Base-by-base conservation (phyloP, 2,888 invertebrate species). In the Chrysolina haemoptera region DNA sequence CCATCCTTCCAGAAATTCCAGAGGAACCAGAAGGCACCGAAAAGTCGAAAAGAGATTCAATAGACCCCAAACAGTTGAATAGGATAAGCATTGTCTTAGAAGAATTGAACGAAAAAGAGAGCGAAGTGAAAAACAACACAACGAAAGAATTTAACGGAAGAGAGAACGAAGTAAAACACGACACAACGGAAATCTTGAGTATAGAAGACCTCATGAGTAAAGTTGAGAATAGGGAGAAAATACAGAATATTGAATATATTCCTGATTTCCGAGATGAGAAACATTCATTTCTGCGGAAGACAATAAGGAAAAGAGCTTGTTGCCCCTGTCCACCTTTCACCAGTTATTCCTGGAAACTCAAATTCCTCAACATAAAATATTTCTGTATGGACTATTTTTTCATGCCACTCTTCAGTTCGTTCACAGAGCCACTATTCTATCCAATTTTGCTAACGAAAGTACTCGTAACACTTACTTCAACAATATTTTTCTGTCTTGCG, bases 1-100 rank as follows among this genome's bases (percentile, higher is more conserved):
- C 78, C 41, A 82, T 83, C 50, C 75, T 84, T 62, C 83, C 84
- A 59, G 78, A 79, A 63, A 84, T 84, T 50, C 82, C 82, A 1
- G 84, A 81, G 73, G 81, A 80, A 70, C 82, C 80, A 71, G 83
- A 82, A n/a, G 74, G 76, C 18, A 78, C 79, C 66, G 78, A 78
- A 16, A 69, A 73, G 0, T 14, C 67, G 11, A 79, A 78, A 20
- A 80, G 78, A 50, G 81, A 82, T 65, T 72, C 74, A 12, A 82
- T 82, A 62, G 73, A 77, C 55, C 67, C 79, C 12, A 82, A 82
- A 66, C 75, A 81, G 62, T 69, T 82, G 62, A 83, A 82, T 50
- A 73, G 73, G 59, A 83, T 83, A 20, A 83, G 82, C 50, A 76
- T 74, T 14, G 77, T 76, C 43, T 66, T 82, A 27, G 81, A 82